Percentiles rank a stretch among this genome's conserved stretches.
Evolutionary conservation across 2,888 invertebrate genomes (phyloP).

Genomic region (Nemurella pictetii): DNA sequence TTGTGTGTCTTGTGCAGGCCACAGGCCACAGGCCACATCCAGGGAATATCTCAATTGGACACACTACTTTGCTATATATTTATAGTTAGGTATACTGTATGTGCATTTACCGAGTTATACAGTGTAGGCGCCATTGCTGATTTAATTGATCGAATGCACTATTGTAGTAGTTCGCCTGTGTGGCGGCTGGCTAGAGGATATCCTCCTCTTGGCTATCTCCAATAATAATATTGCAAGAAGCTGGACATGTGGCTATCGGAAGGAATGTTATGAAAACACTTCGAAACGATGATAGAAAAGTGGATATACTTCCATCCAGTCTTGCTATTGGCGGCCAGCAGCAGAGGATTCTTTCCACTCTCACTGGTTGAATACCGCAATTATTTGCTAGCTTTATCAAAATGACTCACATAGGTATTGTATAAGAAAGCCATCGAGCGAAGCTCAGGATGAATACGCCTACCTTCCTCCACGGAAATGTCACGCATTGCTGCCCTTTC

Average conservation of each 20-base stretch:
- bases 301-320: not conserved
- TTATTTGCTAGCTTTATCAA: not conserved
- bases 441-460: too few species aligned
- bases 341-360: too few species aligned
- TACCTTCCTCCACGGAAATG: too few species aligned
- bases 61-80: not conserved
- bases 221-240: constrained; percentile 36
- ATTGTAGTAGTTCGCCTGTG: constrained; percentile 5
- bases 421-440: too few species aligned
- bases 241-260: constrained; percentile 6
- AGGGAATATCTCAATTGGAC: not conserved
- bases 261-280: constrained; percentile 11
- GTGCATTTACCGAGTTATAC: too few species aligned
- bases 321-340: too few species aligned
- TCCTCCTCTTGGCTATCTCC: not conserved
- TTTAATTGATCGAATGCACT: constrained; percentile 36
- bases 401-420: too few species aligned
- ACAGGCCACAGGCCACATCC: not conserved
- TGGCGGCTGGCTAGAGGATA: not conserved
- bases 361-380: too few species aligned
- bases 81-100: too few species aligned
- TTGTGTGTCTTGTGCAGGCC: constrained; percentile 35
- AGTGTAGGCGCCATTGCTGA: constrained; percentile 35
- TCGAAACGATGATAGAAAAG: not conserved
- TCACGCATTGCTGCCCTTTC: too few species aligned